phyloP scores from a whole-genome alignment of 2,113 vertebrate genomes.

The Ranitomeya variabilis region DNA sequence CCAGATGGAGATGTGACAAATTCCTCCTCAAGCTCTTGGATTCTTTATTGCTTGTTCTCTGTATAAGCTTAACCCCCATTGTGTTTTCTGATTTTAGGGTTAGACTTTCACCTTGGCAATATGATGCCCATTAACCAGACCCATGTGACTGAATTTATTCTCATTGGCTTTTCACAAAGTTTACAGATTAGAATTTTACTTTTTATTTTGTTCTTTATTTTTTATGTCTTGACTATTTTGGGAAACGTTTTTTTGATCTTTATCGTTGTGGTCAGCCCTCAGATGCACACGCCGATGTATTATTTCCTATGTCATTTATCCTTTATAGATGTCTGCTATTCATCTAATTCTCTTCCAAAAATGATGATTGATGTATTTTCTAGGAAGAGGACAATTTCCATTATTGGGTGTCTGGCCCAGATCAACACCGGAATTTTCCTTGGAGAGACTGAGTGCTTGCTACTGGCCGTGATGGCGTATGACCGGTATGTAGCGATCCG shows the following conservation, averaged over 20 bases:
- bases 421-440: neutral
- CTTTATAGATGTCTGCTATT: conserved; percentile 16
- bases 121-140: conserved; percentile 20
- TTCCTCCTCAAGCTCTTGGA: neutral
- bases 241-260: neutral
- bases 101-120: neutral
- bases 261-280: neutral
- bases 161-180: neutral
- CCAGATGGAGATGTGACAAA: too few relatives aligned
- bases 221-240: neutral
- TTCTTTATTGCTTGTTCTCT: neutral
- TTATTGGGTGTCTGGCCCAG: conserved; percentile 5
- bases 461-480: conserved; percentile 63
- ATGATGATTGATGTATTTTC: neutral
- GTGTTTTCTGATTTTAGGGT: neutral
- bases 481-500: conserved; percentile 63
- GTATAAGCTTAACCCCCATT: neutral
- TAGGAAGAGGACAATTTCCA: neutral
- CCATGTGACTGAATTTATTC: conserved; percentile 2
- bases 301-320: conserved; percentile 26
- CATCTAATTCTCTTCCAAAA: neutral
- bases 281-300: conserved; percentile 35
- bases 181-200: neutral
- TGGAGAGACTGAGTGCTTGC: conserved; percentile 13
- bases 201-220: neutral